Evolutionary conservation across 2,888 invertebrate genomes (phyloP).

Genomic region (Myopa testacea): DNA sequence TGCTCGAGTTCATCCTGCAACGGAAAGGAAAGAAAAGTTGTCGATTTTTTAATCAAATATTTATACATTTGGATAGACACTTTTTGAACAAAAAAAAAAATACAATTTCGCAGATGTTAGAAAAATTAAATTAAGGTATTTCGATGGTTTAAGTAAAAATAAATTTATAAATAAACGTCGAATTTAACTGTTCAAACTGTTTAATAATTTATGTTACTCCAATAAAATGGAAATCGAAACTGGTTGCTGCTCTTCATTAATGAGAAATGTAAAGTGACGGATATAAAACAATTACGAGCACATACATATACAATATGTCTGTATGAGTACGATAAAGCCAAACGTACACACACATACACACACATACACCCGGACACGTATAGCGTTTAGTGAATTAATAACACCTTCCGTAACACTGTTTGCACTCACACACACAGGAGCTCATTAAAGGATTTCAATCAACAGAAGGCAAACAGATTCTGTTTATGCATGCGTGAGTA

Average conservation of each 20-base stretch:
- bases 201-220: no score
- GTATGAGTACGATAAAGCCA: neutral
- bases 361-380: no score
- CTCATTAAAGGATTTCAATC: neutral
- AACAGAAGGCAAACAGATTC: neutral
- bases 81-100: no score
- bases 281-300: neutral
- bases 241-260: no score
- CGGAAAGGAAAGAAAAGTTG: slow-evolving; percentile 41
- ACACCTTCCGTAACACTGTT: neutral
- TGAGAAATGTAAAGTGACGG: neutral
- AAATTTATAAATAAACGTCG: neutral
- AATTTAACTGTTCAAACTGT: neutral
- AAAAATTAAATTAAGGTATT: neutral
- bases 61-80: neutral
- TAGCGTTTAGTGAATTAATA: neutral
- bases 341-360: neutral
- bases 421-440: neutral
- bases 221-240: no score
- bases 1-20: slow-evolving; percentile 82
- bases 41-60: neutral
- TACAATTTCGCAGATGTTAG: neutral
- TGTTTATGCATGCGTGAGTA: neutral
- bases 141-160: neutral
- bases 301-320: neutral